phyloP scores from a whole-genome alignment of 2,888 invertebrate genomes.

The Liopterus haemorrhoidalis region DNA sequence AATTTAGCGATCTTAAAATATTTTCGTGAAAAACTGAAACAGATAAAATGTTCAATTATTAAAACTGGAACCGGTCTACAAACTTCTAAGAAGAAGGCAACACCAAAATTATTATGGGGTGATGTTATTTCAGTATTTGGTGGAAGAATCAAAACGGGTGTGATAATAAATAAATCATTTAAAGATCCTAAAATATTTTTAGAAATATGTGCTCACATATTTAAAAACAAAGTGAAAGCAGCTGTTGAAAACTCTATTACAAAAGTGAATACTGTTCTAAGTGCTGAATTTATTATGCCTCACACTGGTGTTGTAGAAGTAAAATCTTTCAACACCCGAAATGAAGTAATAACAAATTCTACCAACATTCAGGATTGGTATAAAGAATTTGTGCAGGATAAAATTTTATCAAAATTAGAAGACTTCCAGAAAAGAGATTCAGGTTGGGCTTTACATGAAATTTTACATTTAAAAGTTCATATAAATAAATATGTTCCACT shows the following conservation, averaged over 20 bases:
- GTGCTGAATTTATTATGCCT: slow-evolving; percentile 7
- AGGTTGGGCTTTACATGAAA: slow-evolving; percentile 30
- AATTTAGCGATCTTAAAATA: slow-evolving; percentile 10
- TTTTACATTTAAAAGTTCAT: slow-evolving; percentile 22
- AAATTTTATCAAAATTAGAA: slow-evolving; percentile 27
- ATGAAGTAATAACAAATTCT: slow-evolving; percentile 24
- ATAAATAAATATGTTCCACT: slow-evolving; percentile 19
- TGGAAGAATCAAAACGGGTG: neutral
- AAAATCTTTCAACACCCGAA: slow-evolving; percentile 31
- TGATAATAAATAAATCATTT: slow-evolving; percentile 4
- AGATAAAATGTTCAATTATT: neutral
- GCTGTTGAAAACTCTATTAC: neutral
- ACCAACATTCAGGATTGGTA: slow-evolving; percentile 28
- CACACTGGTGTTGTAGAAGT: slow-evolving; percentile 4
- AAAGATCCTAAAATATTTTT: slow-evolving; percentile 7
- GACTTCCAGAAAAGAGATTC: slow-evolving; percentile 31
- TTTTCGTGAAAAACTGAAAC: slow-evolving; percentile 8
- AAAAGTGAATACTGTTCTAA: slow-evolving; percentile 6
- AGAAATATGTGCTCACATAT: neutral
- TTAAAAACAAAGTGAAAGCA: slow-evolving; percentile 4
- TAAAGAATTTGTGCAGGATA: slow-evolving; percentile 18
- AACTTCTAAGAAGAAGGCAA: neutral
- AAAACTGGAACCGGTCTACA: neutral
- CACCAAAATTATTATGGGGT: slow-evolving; percentile 7
- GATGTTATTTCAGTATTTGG: slow-evolving; percentile 4